Evolutionary conservation across 2,113 vertebrate genomes (phyloP), one percentile per base, ranked within the genome.

Genomic region (Carassius carassius): DNA sequence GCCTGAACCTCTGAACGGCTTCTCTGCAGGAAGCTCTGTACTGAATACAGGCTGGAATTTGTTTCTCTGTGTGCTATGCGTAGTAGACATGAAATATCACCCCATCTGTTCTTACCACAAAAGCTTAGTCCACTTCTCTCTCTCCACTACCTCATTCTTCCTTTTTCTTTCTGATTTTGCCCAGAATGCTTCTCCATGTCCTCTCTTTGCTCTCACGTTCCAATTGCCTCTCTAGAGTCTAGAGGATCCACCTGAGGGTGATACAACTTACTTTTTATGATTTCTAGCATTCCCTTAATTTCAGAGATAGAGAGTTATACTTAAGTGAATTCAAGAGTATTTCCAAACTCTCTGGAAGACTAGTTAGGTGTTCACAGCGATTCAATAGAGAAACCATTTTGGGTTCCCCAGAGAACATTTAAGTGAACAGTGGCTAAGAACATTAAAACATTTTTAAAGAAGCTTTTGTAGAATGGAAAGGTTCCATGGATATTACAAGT

Each of bases 31-130:
- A 69, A 25, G 41, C 62, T 81, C 62, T 54, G 25, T 67, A 49
- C 69, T 58, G 7, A 72, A 56, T 82, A 11, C 6, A 72, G 19
- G 4, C 49, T 41, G 65, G 51, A 72, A 58, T 82, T 23, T 58
- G 63, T 23, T 70, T 54, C 80, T 82, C 49, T 82, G 62, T 51
- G 62, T 67, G 79, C 63, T 19, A 29, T 29, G 62, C 2, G 17
- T 69, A 69, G 10, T 73, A 21, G 79, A 69, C 21, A 41, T 72
- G 49, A 72, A 82, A 82, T 73, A 82, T 90, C 77, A 76, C 84
- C 84, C 60, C 67, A 67, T 81, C 70, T 82, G 63, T 37, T 75
- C 84, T 86, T 85, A 84, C 54, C 25, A 74, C 74, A 78, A 85
- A 84, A 73, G 67, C 67, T 29, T 29, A 29, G 29, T 29, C 29